Base-by-base conservation (phyloP, 2,888 invertebrate genomes). In the Lepidochrysops patricia region DNA sequence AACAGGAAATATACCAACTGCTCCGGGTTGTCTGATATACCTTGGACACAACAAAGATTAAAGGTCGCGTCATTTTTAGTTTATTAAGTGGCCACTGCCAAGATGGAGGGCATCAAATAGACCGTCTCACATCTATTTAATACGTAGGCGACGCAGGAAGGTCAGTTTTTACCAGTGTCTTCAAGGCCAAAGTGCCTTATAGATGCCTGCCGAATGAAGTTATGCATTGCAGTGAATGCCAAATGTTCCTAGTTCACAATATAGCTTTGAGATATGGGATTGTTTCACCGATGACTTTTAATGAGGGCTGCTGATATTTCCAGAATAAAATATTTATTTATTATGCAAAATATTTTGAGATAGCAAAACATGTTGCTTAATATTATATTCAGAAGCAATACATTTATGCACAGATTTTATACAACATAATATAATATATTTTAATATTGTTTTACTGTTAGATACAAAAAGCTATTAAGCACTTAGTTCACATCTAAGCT, bases 101-200 rank as follows among this genome's bases (percentile, higher is more conserved):
- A 81, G 89, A 72, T 90, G 90, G 89, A 84, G 90, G 68, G 84
- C 88, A 67, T 89, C 89, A 67, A 84, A 86, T 82, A 89, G 85
- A 76, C 82, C 80, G 72, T 80, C 82, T 80, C 79, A 82, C 67
- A 85, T 79, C 73, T 79, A 83, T 73, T 72, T 74, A 68, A 75
- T 84, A 69, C 84, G 83, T 79, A 63, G 35, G 37, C 61, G 29
- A 57, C 60, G 60, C 49, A 79, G 75, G 75, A 83, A 89, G 89
- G 90, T 90, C 77, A 83, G 85, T 85, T 76, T 70, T 58, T 60
- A 54, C 19, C 58, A 19, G 26, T 61, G 61, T 48, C 37, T 37
- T 59, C 70, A 67, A 68, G 57, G 48, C 37, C 29, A 23, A 19
- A 43, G 49, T 52, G 58, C 9, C 58, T 26, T 48, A 57, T 57